Conservation (phyloP, 2,113 vertebrate genomes). For the Acrocephalus kingi region DNA sequence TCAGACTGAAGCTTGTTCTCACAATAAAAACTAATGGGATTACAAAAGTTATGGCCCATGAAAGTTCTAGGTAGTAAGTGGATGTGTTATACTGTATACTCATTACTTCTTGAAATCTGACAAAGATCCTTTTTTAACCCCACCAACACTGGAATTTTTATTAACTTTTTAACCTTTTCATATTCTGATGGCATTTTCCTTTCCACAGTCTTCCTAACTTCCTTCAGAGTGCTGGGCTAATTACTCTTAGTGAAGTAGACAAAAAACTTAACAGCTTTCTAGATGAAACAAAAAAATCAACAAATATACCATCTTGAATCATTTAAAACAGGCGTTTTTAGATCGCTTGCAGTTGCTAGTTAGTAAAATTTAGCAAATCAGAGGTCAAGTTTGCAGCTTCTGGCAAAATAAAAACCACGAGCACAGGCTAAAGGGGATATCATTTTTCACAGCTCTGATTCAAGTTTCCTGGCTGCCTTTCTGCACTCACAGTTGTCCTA, state of each 20-base stretch:
- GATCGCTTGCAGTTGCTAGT: neutral
- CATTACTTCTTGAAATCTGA: neutral
- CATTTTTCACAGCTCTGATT: neutral
- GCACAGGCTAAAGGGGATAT: neutral
- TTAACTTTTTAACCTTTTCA: neutral
- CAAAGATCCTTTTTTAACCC: neutral
- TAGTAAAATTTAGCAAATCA: neutral
- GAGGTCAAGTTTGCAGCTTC: neutral
- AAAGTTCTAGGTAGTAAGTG: neutral
- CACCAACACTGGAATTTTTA: fast-evolving
- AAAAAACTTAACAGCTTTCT: neutral
- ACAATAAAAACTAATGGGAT: neutral
- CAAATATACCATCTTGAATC: neutral
- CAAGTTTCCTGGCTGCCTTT: neutral
- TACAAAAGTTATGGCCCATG: neutral
- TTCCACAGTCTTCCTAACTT: neutral
- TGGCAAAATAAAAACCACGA: neutral
- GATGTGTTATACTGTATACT: neutral
- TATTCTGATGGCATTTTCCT: neutral
- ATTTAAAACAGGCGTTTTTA: neutral
- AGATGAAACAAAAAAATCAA: neutral
- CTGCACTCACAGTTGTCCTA: neutral
- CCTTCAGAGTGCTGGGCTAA: neutral
- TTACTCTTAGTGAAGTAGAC: neutral
- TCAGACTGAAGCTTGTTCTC: neutral